These are phyloP conservation scores for Dromaius novaehollandiae DNA, from an alignment of 2,113 vertebrate genomes.

Conservation along the genomic window DNA sequence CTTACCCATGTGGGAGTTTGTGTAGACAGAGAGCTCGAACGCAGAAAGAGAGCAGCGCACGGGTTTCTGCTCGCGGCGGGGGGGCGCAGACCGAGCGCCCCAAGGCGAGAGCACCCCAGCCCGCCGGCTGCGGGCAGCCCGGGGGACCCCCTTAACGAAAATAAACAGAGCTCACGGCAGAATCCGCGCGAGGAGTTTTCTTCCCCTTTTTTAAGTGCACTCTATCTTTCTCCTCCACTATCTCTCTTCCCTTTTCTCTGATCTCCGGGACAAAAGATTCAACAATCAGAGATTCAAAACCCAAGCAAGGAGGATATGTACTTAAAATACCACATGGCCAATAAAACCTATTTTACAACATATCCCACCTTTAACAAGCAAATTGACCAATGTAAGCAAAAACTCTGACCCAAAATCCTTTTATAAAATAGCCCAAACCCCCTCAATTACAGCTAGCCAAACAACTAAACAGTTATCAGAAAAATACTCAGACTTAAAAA, in stretches of 20 bases:
- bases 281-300: constrained; percentile 36
- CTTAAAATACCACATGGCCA: constrained; percentile 65
- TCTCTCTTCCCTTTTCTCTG: constrained; percentile 8
- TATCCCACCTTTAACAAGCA: constrained; percentile 63
- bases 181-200: not conserved
- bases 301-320: constrained; percentile 27
- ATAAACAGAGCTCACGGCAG: constrained; percentile 41
- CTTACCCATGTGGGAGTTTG: not conserved
- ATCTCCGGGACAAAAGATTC: constrained; percentile 62
- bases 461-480: not conserved
- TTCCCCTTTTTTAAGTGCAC: not conserved
- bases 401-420: not conserved
- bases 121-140: not conserved
- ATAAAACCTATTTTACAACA: constrained; percentile 64
- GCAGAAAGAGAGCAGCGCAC: not conserved
- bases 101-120: not conserved
- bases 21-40: not conserved
- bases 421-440: not conserved
- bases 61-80: not conserved
- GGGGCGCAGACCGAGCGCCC: constrained; percentile 2
- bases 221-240: not conserved
- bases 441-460: not conserved
- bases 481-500: not conserved
- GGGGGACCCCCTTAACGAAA: not conserved
- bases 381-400: constrained; percentile 30